Conservation (phyloP, 2,797 vertebrate genomes). For the Anguilla marmorata region DNA sequence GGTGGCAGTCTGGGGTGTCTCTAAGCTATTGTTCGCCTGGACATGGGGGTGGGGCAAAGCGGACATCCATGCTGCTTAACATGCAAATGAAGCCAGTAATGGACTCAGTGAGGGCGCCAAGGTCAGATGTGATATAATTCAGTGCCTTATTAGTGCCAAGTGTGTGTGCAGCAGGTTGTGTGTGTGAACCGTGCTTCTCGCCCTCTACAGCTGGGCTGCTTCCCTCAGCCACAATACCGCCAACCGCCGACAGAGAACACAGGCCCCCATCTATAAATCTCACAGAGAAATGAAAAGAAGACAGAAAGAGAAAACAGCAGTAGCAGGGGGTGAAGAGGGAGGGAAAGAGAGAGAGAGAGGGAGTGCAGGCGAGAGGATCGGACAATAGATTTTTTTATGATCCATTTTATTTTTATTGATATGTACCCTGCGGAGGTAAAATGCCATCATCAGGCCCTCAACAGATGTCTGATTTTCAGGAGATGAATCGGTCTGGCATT, state of each 20-base stretch:
- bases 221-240: constrained; percentile 37
- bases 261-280: constrained; percentile 43
- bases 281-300: constrained; percentile 28
- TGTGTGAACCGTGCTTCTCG: constrained; percentile 35
- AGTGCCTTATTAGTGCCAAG: constrained; percentile 56
- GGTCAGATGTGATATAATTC: constrained; percentile 68
- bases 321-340: constrained; percentile 36
- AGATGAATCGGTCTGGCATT: constrained; percentile 71
- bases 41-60: constrained; percentile 35
- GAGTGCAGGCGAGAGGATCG: constrained; percentile 46
- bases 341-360: neutral
- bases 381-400: constrained; percentile 55
- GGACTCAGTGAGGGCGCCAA: constrained; percentile 50
- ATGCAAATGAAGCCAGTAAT: constrained; percentile 71
- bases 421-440: constrained; percentile 57
- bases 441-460: constrained; percentile 56
- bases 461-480: constrained; percentile 58
- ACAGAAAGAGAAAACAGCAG: constrained; percentile 45
- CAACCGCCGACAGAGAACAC: neutral
- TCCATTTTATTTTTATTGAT: constrained; percentile 62
- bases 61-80: constrained; percentile 61
- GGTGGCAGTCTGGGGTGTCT: neutral
- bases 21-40: neutral
- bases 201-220: constrained; percentile 54
- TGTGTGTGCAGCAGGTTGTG: constrained; percentile 34